phyloP scores from a whole-genome alignment of 2,113 vertebrate species.

The Phainopepla nitens region DNA sequence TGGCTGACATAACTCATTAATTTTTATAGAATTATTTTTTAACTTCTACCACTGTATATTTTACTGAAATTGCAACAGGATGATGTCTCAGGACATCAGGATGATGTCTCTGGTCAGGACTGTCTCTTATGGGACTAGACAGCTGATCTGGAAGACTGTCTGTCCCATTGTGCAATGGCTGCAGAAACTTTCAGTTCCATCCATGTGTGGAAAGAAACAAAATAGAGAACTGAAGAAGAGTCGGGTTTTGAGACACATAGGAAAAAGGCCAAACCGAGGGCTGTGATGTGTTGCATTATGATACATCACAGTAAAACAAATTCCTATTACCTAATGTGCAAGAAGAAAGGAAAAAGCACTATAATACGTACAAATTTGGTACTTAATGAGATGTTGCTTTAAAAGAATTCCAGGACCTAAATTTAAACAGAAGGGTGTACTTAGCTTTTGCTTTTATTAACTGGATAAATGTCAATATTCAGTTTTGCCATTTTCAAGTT shows the following conservation, averaged over 20 bases:
- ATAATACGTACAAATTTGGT: fast-evolving
- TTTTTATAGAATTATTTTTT: neutral
- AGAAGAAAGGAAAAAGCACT: neutral
- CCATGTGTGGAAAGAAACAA: neutral
- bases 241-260: neutral
- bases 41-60: neutral
- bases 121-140: too few species aligned
- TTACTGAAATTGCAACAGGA: neutral
- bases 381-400: neutral
- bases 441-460: neutral
- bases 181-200: conserved; percentile 7
- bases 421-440: neutral
- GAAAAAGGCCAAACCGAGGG: neutral
- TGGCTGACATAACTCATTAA: neutral
- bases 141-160: neutral
- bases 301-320: neutral
- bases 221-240: conserved; percentile 1
- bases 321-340: neutral
- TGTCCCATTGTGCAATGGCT: neutral
- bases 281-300: neutral
- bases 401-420: neutral
- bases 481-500: neutral
- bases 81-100: too few species aligned
- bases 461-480: neutral
- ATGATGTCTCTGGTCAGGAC: too few species aligned